phyloP scores from a whole-genome alignment of 2,797 vertebrate species.

The Mionectes olivaceus region DNA sequence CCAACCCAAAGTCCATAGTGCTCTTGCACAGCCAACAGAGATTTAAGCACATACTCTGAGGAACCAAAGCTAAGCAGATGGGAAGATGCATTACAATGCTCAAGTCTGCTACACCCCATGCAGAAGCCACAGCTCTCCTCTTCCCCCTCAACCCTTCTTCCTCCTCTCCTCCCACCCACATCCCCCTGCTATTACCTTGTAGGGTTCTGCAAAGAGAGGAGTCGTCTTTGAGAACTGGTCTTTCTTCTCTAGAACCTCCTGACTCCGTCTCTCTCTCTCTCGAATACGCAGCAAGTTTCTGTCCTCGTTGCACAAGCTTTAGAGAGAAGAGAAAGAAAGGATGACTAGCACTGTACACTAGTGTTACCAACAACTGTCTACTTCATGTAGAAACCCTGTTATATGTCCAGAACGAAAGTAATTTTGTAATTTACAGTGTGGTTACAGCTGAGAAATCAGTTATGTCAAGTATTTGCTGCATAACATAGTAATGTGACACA shows the following conservation, averaged over 20 bases:
- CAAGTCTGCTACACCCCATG: not conserved
- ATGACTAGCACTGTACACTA: not conserved
- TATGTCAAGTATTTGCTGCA: not conserved
- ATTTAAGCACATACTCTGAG: not conserved
- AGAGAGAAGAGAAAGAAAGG: not conserved
- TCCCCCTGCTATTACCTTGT: constrained; percentile 83
- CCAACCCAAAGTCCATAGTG: not conserved
- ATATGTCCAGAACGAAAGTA: not conserved
- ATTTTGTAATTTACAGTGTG: not conserved
- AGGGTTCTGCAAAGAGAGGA: constrained; percentile 93
- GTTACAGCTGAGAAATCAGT: not conserved
- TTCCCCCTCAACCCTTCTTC: not conserved
- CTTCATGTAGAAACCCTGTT: not conserved
- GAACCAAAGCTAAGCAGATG: not conserved
- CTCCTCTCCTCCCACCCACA: rapidly evolving
- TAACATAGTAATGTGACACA: not conserved
- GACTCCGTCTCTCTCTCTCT: constrained; percentile 90
- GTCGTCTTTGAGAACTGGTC: constrained; percentile 79
- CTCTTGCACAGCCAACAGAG: not conserved
- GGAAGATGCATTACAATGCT: not conserved
- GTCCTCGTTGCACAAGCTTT: constrained; percentile 89
- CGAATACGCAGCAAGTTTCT: constrained; percentile 90
- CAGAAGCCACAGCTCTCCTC: not conserved
- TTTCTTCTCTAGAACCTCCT: constrained; percentile 87
- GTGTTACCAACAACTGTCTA: not conserved